A percentile compares a stretch with the other conserved stretches of the same genome.
phyloP scores from a whole-genome alignment of 2,113 vertebrate genomes.

The Lontra canadensis region DNA sequence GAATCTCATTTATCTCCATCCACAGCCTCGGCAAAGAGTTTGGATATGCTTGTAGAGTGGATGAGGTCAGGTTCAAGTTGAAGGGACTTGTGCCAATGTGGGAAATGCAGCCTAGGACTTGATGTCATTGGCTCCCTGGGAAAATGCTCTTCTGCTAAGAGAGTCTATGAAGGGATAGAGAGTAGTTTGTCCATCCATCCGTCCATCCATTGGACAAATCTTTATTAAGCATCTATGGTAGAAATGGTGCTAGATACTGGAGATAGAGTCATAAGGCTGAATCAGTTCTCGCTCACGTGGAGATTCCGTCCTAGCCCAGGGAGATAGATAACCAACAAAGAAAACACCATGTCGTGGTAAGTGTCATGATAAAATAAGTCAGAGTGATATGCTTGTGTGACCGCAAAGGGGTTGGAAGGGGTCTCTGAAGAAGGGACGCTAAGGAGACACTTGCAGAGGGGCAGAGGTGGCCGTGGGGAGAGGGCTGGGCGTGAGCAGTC shows the following conservation, averaged over 20 bases:
- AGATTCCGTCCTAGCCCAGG: background rate
- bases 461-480: fast-evolving
- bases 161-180: background rate
- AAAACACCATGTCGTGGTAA: background rate
- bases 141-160: background rate
- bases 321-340: background rate
- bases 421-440: background rate
- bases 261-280: background rate
- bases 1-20: background rate
- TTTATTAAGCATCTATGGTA: background rate
- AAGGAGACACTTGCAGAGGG: background rate
- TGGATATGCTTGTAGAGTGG: background rate
- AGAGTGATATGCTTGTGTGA: background rate
- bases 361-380: background rate
- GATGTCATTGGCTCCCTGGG: background rate
- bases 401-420: background rate
- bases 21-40: background rate
- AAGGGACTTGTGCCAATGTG: background rate
- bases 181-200: background rate
- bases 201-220: background rate
- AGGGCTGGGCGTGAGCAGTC: too few relatives aligned
- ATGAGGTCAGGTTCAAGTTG: background rate
- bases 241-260: background rate
- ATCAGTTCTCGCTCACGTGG: background rate
- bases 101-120: background rate